Percentiles rank a stretch among this genome's conserved stretches.
phyloP scores from a whole-genome alignment of 2,888 invertebrate genomes.

The Caenorhabditis japonica region DNA sequence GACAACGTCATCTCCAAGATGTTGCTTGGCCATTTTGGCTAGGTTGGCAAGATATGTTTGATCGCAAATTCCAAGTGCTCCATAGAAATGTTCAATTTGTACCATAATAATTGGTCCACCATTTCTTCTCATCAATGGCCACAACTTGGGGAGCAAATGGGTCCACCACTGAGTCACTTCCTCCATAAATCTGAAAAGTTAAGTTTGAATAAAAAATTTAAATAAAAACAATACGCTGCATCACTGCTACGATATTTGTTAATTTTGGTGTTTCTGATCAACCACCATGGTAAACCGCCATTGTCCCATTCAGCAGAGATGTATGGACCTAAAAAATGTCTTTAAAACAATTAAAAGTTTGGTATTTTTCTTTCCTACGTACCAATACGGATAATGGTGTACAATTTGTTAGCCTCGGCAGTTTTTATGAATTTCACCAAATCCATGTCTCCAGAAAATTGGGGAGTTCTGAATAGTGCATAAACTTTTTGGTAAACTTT shows the following conservation, averaged over 20 bases:
- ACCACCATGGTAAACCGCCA: conserved; percentile 69
- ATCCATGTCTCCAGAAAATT: conserved; percentile 30
- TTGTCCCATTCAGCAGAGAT: conserved; percentile 67
- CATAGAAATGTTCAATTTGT: conserved; percentile 81
- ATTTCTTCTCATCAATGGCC: conserved; percentile 78
- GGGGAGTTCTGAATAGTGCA: conserved; percentile 5
- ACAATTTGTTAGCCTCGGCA: conserved; percentile 59
- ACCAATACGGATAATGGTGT: conserved; percentile 65
- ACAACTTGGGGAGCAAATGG: conserved; percentile 47
- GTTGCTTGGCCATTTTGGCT: conserved; percentile 81
- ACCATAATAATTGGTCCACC: conserved; percentile 79
- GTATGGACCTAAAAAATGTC: conserved; percentile 61
- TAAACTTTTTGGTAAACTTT: not conserved
- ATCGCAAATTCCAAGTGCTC: conserved; percentile 84
- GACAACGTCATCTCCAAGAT: conserved; percentile 83
- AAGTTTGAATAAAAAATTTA: not conserved
- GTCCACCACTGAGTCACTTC: conserved; percentile 47
- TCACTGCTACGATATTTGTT: conserved; percentile 37
- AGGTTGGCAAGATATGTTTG: conserved; percentile 83
- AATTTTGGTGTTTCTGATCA: conserved; percentile 48
- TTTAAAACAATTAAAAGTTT: not conserved
- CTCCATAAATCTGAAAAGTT: conserved; percentile 17
- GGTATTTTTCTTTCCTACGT: not conserved
- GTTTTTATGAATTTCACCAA: conserved; percentile 61
- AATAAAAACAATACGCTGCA: conserved; percentile 6